phyloP scores from a whole-genome alignment of 2,888 invertebrate species.

The Aphrophora alni region DNA sequence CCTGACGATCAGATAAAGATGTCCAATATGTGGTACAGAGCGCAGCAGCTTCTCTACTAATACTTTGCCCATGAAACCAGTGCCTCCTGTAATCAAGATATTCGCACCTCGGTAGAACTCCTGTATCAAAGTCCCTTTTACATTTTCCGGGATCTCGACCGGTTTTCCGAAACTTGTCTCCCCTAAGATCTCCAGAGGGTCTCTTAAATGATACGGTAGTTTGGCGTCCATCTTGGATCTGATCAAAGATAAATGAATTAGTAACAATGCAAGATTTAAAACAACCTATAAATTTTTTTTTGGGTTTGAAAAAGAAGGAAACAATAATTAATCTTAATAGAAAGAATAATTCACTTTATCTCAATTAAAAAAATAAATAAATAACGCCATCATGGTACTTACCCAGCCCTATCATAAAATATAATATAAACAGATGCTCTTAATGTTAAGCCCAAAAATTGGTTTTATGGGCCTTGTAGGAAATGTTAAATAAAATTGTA shows the following conservation, averaged over 20 bases:
- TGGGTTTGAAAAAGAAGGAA: too few relatives aligned
- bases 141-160: constrained; percentile 33
- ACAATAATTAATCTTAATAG: too few relatives aligned
- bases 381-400: too few relatives aligned
- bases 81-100: constrained; percentile 83
- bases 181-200: constrained; percentile 45
- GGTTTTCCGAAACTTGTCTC: constrained; percentile 45
- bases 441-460: too few relatives aligned
- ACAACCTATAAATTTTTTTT: too few relatives aligned
- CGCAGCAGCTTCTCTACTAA: constrained; percentile 72
- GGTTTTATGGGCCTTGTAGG: too few relatives aligned
- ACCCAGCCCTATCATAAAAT: too few relatives aligned
- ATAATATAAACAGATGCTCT: too few relatives aligned
- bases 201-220: constrained; percentile 29
- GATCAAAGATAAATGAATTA: not conserved
- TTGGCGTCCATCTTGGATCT: not conserved
- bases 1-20: constrained; percentile 66
- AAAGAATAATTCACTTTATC: too few relatives aligned
- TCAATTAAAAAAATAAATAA: too few relatives aligned
- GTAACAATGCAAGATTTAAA: too few relatives aligned
- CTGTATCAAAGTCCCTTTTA: constrained; percentile 58
- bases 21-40: constrained; percentile 64
- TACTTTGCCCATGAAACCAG: constrained; percentile 74
- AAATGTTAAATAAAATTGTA: too few relatives aligned
- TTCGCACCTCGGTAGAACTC: constrained; percentile 73